Conservation (phyloP, 2,888 invertebrate genomes). For the Patella pellucida region DNA sequence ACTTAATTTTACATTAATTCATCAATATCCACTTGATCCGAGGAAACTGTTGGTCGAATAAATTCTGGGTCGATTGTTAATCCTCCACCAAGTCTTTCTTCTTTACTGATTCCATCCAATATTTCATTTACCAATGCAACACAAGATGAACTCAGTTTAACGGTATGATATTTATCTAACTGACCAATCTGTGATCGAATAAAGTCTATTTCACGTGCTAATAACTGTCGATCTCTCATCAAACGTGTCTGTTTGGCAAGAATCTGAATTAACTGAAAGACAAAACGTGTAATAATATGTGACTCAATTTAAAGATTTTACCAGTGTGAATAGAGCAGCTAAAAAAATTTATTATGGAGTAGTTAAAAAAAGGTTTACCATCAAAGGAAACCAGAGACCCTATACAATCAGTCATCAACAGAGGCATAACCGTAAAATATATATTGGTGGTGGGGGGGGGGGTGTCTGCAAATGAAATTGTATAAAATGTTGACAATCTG, state of each 20-base stretch:
- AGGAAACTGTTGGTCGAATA: neutral
- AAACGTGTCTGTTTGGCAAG: slow-evolving; percentile 58
- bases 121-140: slow-evolving; percentile 57
- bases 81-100: slow-evolving; percentile 41
- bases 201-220: slow-evolving; percentile 66
- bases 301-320: neutral
- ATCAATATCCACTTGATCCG: no score
- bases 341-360: no score
- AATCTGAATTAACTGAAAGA: slow-evolving; percentile 61
- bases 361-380: neutral
- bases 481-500: no score
- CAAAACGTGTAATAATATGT: neutral
- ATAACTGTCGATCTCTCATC: slow-evolving; percentile 60
- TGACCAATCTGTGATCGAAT: slow-evolving; percentile 57
- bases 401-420: no score
- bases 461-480: no score
- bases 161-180: slow-evolving; percentile 46
- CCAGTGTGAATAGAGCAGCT: no score
- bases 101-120: slow-evolving; percentile 51
- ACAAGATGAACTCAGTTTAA: slow-evolving; percentile 55
- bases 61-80: neutral
- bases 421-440: no score
- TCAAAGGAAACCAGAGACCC: neutral
- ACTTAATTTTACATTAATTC: no score
- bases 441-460: no score